These are phyloP conservation scores for Spondyliosoma cantharus DNA, from an alignment of 2,797 vertebrate genomes.

Conservation along the genomic window DNA sequence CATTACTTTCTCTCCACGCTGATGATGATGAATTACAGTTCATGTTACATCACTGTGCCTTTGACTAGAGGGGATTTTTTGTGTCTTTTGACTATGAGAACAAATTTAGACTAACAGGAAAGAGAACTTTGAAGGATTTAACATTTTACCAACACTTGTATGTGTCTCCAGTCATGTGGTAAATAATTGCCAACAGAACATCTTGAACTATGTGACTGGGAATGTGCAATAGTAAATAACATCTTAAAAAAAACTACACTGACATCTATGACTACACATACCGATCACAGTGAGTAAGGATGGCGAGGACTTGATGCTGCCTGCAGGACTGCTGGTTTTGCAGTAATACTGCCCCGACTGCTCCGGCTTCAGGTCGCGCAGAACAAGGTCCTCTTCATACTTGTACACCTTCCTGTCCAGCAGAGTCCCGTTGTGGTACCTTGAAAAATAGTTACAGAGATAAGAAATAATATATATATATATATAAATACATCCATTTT, in stretches of 20 bases:
- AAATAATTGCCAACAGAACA: background rate
- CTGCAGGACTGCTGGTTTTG: slow-evolving; percentile 90
- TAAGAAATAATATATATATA: background rate
- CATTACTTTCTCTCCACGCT: slow-evolving; percentile 40
- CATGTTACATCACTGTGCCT: slow-evolving; percentile 20
- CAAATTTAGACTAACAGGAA: background rate
- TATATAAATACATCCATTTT: too few relatives aligned
- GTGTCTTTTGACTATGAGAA: slow-evolving; percentile 13
- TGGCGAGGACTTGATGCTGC: slow-evolving; percentile 87
- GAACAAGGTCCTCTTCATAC: slow-evolving; percentile 85
- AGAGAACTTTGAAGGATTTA: background rate
- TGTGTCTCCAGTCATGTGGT: background rate
- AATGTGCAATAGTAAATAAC: background rate
- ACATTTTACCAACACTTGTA: background rate
- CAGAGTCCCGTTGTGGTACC: slow-evolving; percentile 96
- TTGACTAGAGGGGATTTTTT: slow-evolving; percentile 22
- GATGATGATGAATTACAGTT: slow-evolving; percentile 55
- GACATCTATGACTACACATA: slow-evolving; percentile 71
- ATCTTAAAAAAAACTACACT: background rate
- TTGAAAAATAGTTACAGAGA: slow-evolving; percentile 61
- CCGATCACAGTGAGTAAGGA: slow-evolving; percentile 89
- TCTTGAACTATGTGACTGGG: background rate
- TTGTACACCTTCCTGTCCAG: slow-evolving; percentile 84
- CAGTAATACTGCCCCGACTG: slow-evolving; percentile 93
- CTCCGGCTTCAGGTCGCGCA: slow-evolving; percentile 81